phyloP scores from a whole-genome alignment of 2,888 invertebrate species.

The Lepeophtheirus nordmannii region DNA sequence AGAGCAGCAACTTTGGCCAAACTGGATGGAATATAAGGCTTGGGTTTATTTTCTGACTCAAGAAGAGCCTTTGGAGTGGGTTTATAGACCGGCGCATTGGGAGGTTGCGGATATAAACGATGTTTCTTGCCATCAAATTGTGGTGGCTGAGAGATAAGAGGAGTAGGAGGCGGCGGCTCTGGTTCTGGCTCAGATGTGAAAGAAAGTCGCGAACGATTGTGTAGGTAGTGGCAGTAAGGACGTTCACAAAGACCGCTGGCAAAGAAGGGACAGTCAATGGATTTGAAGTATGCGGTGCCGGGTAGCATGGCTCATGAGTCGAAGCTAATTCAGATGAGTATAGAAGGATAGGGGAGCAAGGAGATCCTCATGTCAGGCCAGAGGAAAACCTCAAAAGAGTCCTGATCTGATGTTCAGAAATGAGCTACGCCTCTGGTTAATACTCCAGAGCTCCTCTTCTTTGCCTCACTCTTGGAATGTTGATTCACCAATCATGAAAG shows the following conservation, averaged over 20 bases:
- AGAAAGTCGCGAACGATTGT: constrained; percentile 38
- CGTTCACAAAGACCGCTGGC: constrained; percentile 58
- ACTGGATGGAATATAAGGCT: constrained; percentile 28
- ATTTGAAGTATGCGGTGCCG: constrained; percentile 72
- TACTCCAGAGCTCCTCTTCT: no score
- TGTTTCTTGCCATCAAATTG: constrained; percentile 35
- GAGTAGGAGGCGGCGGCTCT: no score
- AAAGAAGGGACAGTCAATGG: constrained; percentile 69
- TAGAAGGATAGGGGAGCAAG: no score
- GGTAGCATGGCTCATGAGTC: constrained; percentile 58
- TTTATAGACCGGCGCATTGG: constrained; percentile 39
- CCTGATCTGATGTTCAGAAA: no score
- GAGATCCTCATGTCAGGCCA: no score
- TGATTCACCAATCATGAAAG: no score
- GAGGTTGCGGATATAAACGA: constrained; percentile 21
- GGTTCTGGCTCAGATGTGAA: neutral
- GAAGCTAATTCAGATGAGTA: no score
- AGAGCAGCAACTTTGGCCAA: neutral
- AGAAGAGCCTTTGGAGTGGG: constrained; percentile 51
- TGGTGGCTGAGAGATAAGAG: neutral
- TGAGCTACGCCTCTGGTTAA: no score
- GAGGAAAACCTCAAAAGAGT: no score
- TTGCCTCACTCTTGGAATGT: no score
- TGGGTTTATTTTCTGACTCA: constrained; percentile 33
- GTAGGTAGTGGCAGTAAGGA: constrained; percentile 83